These are phyloP conservation scores for Apantesis nais DNA, from an alignment of 2,888 invertebrate genomes.

Conservation along the genomic window DNA sequence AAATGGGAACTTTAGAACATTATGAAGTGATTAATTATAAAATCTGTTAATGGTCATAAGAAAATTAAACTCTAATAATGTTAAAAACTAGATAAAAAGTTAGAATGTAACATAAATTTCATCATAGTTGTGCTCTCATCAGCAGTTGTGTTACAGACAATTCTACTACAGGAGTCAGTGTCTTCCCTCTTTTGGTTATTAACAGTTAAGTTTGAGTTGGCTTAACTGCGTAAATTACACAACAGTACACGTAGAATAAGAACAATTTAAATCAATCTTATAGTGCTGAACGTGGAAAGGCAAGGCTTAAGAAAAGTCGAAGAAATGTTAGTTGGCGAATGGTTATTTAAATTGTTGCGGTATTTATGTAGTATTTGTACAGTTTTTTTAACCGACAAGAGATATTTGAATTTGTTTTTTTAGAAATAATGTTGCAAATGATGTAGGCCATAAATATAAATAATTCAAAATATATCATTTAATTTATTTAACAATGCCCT, in stretches of 20 bases:
- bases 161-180: neutral
- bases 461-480: slow-evolving; percentile 1
- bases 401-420: neutral
- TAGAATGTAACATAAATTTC: neutral
- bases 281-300: neutral
- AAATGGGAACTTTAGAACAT: neutral
- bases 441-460: neutral
- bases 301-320: neutral
- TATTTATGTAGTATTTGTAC: neutral
- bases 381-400: neutral
- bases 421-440: neutral
- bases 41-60: no score
- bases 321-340: no score
- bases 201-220: neutral
- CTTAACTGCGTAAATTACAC: neutral
- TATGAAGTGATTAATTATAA: no score
- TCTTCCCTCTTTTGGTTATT: neutral
- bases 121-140: neutral
- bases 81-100: no score
- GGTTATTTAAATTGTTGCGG: no score
- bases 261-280: neutral
- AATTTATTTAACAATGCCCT: neutral
- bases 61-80: no score
- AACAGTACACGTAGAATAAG: neutral
- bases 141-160: neutral